phyloP scores from a whole-genome alignment of 2,888 invertebrate genomes.

The Tridacna crocea region DNA sequence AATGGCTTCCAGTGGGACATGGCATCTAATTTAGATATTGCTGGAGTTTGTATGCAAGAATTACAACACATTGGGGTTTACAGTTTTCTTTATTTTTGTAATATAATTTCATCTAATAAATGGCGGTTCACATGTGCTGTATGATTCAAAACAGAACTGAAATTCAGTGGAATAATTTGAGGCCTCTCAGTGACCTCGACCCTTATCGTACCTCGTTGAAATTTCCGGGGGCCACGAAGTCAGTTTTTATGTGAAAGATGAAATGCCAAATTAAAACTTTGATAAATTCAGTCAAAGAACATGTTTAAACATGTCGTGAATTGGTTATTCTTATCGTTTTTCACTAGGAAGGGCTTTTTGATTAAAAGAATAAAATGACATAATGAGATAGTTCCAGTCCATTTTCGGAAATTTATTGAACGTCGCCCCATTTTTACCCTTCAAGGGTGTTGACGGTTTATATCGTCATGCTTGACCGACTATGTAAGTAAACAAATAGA shows the following conservation, averaged over 20 bases:
- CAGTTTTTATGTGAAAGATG: not conserved
- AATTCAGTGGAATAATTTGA: not conserved
- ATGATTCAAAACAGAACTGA: too few species aligned
- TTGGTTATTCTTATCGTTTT: too few species aligned
- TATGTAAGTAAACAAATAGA: slow-evolving; percentile 23
- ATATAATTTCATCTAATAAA: too few species aligned
- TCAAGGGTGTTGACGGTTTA: slow-evolving; percentile 15
- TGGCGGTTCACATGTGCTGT: too few species aligned
- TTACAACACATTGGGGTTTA: not conserved
- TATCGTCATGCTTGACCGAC: slow-evolving; percentile 9
- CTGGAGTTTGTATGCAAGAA: slow-evolving; percentile 18
- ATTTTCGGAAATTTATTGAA: not conserved
- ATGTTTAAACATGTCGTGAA: too few species aligned
- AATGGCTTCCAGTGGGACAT: slow-evolving; percentile 74
- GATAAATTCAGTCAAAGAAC: too few species aligned
- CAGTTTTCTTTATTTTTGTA: too few species aligned
- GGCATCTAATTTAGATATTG: slow-evolving; percentile 50
- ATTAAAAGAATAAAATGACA: too few species aligned
- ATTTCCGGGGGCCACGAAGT: slow-evolving; percentile 12
- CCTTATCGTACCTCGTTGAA: slow-evolving; percentile 54
- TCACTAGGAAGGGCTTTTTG: too few species aligned
- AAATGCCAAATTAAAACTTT: not conserved
- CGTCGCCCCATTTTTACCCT: slow-evolving; percentile 27
- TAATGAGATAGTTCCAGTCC: not conserved
- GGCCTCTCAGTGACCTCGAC: slow-evolving; percentile 50